Evolutionary conservation across 2,888 invertebrate genomes (phyloP).

Genomic region (Eretmocerus hayati): DNA sequence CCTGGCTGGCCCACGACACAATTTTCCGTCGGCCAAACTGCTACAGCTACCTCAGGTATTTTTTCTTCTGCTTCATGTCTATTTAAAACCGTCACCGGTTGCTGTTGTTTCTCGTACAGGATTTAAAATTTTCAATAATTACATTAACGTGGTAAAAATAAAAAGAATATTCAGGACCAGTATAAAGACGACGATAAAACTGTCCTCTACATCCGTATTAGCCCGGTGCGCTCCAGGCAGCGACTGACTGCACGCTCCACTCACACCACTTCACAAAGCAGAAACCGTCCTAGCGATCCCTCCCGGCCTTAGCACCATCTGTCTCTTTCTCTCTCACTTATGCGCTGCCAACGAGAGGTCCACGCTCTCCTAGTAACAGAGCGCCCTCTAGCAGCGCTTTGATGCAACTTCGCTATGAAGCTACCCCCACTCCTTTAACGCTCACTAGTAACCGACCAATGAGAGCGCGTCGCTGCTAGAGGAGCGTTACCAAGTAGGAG

Average conservation of each 20-base stretch:
- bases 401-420: slow-evolving; percentile 36
- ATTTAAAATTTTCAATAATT: slow-evolving; percentile 18
- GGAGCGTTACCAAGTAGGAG: too few relatives aligned
- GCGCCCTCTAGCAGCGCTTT: slow-evolving; percentile 48
- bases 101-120: slow-evolving; percentile 6
- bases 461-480: too few relatives aligned
- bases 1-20: too few relatives aligned
- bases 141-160: too few relatives aligned
- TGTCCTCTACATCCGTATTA: too few relatives aligned
- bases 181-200: too few relatives aligned
- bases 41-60: not conserved
- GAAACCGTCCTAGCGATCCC: too few relatives aligned
- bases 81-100: slow-evolving; percentile 8
- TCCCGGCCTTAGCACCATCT: slow-evolving; percentile 26
- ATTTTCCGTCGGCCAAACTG: too few relatives aligned
- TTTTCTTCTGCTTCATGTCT: slow-evolving; percentile 23
- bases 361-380: not conserved
- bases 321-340: slow-evolving; percentile 45
- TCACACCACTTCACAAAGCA: slow-evolving; percentile 46
- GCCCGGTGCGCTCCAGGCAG: slow-evolving; percentile 47
- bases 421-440: slow-evolving; percentile 14
- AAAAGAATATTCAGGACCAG: too few relatives aligned
- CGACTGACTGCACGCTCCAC: slow-evolving; percentile 44
- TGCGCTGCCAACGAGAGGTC: slow-evolving; percentile 38
- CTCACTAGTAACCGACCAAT: slow-evolving; percentile 12